Percentiles rank a stretch among this genome's conserved stretches.
phyloP scores from a whole-genome alignment of 1,140 invertebrate genomes.

The Eubasilissa regina region DNA sequence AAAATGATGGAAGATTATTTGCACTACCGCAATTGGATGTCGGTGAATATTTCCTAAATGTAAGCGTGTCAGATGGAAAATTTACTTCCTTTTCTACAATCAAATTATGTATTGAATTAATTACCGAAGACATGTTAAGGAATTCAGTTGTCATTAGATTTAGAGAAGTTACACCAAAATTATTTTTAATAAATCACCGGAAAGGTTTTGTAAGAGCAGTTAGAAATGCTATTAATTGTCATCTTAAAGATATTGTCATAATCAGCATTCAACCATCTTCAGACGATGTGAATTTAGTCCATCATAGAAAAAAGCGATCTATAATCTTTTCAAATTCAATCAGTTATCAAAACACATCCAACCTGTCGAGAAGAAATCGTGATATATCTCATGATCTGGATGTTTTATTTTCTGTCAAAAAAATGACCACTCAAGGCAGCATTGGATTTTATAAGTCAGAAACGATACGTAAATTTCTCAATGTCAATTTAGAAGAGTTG shows the following conservation, averaged over 20 bases:
- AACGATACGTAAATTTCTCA: constrained; percentile 76
- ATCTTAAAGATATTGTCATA: constrained; percentile 78
- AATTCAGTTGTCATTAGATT: constrained; percentile 85
- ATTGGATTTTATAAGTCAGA: constrained; percentile 74
- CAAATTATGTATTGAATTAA: constrained; percentile 83
- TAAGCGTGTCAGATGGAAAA: constrained; percentile 89
- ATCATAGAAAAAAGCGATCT: constrained; percentile 53
- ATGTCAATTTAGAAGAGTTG: constrained; percentile 78
- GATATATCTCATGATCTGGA: constrained; percentile 78
- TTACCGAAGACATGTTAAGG: constrained; percentile 86
- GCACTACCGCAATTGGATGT: constrained; percentile 84
- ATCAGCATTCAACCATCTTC: constrained; percentile 76
- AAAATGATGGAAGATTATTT: constrained; percentile 82
- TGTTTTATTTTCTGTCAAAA: constrained; percentile 85
- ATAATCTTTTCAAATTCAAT: constrained; percentile 10
- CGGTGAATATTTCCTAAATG: constrained; percentile 86
- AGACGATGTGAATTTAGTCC: constrained; percentile 62
- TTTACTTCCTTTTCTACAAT: constrained; percentile 80
- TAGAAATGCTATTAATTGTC: constrained; percentile 80
- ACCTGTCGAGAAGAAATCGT: constrained; percentile 34
- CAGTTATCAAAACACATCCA: neutral
- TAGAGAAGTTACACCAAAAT: constrained; percentile 81
- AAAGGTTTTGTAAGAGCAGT: constrained; percentile 84
- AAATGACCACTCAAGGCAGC: constrained; percentile 63
- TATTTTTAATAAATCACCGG: constrained; percentile 87